A percentile compares a stretch with the other conserved stretches of the same genome.
phyloP scores from a whole-genome alignment of 2,888 invertebrate genomes.

The Thalpophila matura region DNA sequence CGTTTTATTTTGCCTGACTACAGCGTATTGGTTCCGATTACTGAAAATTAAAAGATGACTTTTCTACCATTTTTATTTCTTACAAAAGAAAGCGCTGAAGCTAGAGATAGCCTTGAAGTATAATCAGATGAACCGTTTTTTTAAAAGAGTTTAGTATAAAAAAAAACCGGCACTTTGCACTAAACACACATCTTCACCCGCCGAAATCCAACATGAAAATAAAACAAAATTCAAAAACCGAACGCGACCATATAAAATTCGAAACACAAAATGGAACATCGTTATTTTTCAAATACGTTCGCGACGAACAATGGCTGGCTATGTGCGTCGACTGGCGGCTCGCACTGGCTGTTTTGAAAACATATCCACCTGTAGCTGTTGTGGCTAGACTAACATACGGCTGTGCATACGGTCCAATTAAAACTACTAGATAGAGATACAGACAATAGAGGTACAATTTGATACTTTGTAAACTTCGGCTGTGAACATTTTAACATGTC shows the following conservation, averaged over 20 bases:
- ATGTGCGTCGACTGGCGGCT: conserved; percentile 51
- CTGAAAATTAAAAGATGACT: neutral
- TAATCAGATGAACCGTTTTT: conserved; percentile 26
- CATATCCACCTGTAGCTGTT: conserved; percentile 63
- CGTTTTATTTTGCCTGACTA: conserved; percentile 24
- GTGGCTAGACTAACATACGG: conserved; percentile 60
- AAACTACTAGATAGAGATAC: conserved; percentile 57
- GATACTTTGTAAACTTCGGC: conserved; percentile 62
- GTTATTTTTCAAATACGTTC: conserved; percentile 62
- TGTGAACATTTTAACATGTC: conserved; percentile 43
- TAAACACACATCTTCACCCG: conserved; percentile 36
- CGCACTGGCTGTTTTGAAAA: conserved; percentile 65
- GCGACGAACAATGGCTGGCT: conserved; percentile 68
- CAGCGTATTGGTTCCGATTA: conserved; percentile 22
- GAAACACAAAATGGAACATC: conserved; percentile 55
- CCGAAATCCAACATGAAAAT: conserved; percentile 21
- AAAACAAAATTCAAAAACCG: conserved; percentile 42
- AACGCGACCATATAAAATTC: conserved; percentile 55
- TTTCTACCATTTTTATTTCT: neutral
- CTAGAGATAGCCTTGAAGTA: neutral
- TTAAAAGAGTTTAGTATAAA: neutral
- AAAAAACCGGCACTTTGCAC: conserved; percentile 45
- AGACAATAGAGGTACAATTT: conserved; percentile 61
- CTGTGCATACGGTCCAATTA: too few relatives aligned
- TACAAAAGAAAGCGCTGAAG: neutral